Percentiles rank a stretch among this genome's conserved stretches.
Evolutionary conservation across 2,113 vertebrate genomes (phyloP).

Genomic region (Centropus bengalensis): DNA sequence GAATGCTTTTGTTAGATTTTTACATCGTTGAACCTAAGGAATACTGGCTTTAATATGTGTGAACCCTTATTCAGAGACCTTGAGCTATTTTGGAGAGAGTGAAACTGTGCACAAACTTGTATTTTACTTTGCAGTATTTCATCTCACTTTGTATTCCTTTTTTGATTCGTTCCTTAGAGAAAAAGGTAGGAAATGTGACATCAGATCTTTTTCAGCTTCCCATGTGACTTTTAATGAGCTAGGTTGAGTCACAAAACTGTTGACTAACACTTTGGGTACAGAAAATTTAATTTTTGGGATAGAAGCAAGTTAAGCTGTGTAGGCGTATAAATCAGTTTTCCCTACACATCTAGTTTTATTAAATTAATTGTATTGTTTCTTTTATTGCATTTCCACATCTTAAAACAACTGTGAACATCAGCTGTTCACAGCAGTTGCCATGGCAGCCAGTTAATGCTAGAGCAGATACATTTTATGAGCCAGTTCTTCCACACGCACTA

Average conservation of each 20-base stretch:
- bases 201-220: conserved; percentile 20
- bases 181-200: background rate
- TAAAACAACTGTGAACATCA: background rate
- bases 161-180: background rate
- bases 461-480: background rate
- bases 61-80: background rate
- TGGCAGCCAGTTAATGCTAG: background rate
- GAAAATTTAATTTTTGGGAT: background rate
- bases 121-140: background rate
- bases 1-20: background rate
- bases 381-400: background rate
- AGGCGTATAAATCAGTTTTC: background rate
- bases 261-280: background rate
- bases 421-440: background rate
- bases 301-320: conserved; percentile 9
- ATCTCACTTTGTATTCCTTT: background rate
- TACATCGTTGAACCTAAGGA: background rate
- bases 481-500: background rate
- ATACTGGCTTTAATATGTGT: background rate
- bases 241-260: conserved; percentile 28
- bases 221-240: background rate
- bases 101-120: background rate
- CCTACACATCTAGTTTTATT: background rate
- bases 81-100: background rate
- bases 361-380: background rate